Percentiles rank a stretch among this genome's conserved stretches.
Conservation (phyloP, 2,888 invertebrate species). For the Caenorhabditis zanzibari region DNA sequence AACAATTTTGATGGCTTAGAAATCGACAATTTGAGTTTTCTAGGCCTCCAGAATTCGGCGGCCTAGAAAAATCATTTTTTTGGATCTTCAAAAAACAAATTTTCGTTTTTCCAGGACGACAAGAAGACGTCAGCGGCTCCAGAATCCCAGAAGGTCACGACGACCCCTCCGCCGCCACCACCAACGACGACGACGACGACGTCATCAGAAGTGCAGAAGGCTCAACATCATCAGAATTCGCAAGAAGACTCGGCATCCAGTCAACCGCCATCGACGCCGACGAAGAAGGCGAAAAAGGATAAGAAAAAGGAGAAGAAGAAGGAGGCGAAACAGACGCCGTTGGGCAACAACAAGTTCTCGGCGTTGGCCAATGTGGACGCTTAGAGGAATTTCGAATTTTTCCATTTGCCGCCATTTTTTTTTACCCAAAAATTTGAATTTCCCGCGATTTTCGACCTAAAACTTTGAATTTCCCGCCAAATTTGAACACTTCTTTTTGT, state of each 20-base stretch:
- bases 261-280: conserved; percentile 34
- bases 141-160: no score
- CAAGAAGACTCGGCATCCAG: not conserved
- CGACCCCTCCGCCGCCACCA: not conserved
- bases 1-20: not conserved
- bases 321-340: conserved; percentile 45
- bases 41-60: no score
- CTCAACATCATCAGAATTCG: not conserved
- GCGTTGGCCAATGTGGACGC: conserved; percentile 31
- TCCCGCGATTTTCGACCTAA: not conserved
- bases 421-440: no score
- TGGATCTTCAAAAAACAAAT: not conserved
- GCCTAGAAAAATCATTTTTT: not conserved
- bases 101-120: not conserved
- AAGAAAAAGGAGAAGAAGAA: conserved; percentile 62
- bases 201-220: not conserved
- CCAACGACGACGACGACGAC: not conserved
- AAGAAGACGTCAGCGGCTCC: not conserved
- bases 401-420: not conserved
- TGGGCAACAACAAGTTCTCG: conserved; percentile 56
- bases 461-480: not conserved
- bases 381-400: not conserved
- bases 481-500: not conserved
- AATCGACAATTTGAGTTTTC: not conserved
- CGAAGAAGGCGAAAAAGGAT: conserved; percentile 48